phyloP scores from a whole-genome alignment of 1,140 invertebrate species.

The Drosophila willistoni region DNA sequence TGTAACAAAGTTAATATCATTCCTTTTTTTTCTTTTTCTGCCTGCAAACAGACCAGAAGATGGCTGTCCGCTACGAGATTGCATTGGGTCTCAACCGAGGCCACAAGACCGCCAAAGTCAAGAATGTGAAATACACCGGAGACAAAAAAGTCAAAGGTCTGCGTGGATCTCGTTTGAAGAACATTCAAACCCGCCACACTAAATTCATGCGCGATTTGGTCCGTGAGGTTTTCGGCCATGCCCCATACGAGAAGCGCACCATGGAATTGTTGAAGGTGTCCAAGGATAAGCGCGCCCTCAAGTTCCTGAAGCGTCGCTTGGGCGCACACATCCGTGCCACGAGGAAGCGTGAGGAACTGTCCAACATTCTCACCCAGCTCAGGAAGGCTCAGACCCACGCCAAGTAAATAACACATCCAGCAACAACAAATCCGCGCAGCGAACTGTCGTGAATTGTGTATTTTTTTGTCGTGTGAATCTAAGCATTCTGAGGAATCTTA shows the following conservation, averaged over 20 bases:
- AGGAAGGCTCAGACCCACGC: constrained; percentile 92
- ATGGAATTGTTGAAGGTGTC: constrained; percentile 99
- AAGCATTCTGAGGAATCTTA: constrained; percentile 18
- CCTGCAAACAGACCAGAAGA: constrained; percentile 29
- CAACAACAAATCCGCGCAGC: constrained; percentile 12
- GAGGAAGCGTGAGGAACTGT: constrained; percentile 99
- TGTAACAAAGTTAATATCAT: too few species aligned
- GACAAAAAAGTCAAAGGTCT: constrained; percentile 89
- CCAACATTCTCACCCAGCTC: constrained; percentile 96
- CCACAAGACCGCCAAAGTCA: constrained; percentile 97
- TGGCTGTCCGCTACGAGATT: constrained; percentile 89
- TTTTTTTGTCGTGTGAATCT: constrained; percentile 49
- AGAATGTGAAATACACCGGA: constrained; percentile 88
- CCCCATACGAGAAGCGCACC: constrained; percentile 98
- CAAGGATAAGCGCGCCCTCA: constrained; percentile 99
- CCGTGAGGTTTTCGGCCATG: constrained; percentile 98
- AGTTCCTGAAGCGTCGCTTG: constrained; percentile 98
- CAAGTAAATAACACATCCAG: constrained; percentile 82
- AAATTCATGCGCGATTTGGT: constrained; percentile 98
- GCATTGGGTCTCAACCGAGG: constrained; percentile 97
- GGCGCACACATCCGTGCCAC: constrained; percentile 98
- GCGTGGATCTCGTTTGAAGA: constrained; percentile 94
- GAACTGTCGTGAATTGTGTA: constrained; percentile 20
- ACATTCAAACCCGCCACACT: constrained; percentile 95
- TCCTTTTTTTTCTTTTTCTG: constrained; percentile 11